Evolutionary conservation across 2,888 invertebrate genomes (phyloP), one percentile per base, ranked within the genome.

Genomic region (Sinentomon sp.): DNA sequence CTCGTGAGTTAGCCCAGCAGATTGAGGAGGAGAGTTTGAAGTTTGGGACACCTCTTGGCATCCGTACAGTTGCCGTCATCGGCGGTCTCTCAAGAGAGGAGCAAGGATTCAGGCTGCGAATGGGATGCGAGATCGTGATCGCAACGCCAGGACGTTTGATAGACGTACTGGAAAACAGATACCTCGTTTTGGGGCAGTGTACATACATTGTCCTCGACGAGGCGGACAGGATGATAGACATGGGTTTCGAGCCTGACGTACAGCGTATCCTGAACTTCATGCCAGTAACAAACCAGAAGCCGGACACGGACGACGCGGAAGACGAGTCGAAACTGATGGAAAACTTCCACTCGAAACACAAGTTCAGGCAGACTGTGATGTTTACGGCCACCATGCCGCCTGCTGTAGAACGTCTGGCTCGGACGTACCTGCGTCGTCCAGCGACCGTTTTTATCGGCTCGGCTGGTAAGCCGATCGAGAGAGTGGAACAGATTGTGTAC

Each of bases 341-440:
- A 20, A 94, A 97, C 55, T 94, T 92, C 50, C 71, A 76, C 49
- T 71, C 83, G 1, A 92, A 87, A 54, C 78, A 92, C 53, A 97
- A 97, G 53, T 97, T 77, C 54, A 63, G 92, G 52, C 92, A 71
- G 72, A 99, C 97, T 47, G 97, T 99, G 52, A 99, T 99, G 97
- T 99, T 99, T 56, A 97, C 97, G 30, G 97, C 97, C 3, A 99
- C 97, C 41, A 99, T 99, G 97, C 92, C 92, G 6, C 74, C 92
- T 1, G 82, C 92, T 3, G 89, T 99, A 3, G 97, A 99, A 57
- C 64, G 94, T 38, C 57, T 99, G 39, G 97, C 97, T 0, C 64
- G 89, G 39, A 78, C 72, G 19, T 99, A 97, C 56, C 59, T 99
- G 16, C 63, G 97, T 34, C 63, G 97, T 46, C 97, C 97, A 1